Evolutionary conservation across 2,797 vertebrate species (phyloP), one percentile per base, ranked within the genome.

Genomic region (Lepidocolaptes lacrymiger): DNA sequence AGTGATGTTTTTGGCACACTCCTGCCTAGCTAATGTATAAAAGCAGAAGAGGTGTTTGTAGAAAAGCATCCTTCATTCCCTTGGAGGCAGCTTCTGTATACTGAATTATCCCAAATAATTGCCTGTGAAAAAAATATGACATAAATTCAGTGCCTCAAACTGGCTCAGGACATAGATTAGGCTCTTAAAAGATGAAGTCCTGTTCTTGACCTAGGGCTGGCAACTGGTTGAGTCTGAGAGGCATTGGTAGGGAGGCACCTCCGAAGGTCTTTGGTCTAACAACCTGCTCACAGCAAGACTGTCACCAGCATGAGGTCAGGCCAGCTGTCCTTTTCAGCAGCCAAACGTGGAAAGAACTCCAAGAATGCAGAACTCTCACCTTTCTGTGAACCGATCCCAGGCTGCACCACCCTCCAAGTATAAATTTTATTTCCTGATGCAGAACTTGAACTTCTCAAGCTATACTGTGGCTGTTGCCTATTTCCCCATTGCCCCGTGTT

Each of bases 391-490:
- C 43, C 51, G 19, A 36, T 86, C 28, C 24, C 46, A 61, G 24
- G 41, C 26, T 76, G 41, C 24, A 61, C 7, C 36, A 28, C 22
- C 28, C 63, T 67, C 22, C 14, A 34, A 62, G 30, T 10, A 34
- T 14, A 56, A 9, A 7, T 51, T 73, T 72, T 56, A 19, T 36
- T 61, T 77, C 66, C 30, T 62, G 16, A 19, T 19, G 41, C 26
- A 37, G 43, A 93, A 51, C 58, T 30, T 32, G 32, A 55, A 48
- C 22, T 86, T 94, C 48, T 73, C 32, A 62, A 51, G 48, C 59
- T 61, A 8, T 27, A 34, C 3, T 0, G 1, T 28, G 17, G 7
- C 8, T 19, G 20, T 26, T 20, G 13, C 11, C 37, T 19, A 21
- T 66, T 49, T 39, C 12, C 18, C 27, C 6, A 10, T 27, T 44